Base-by-base conservation (phyloP, 30 jellyfish, hydroid and myxozoan genomes). In the Morbakka virulenta region DNA sequence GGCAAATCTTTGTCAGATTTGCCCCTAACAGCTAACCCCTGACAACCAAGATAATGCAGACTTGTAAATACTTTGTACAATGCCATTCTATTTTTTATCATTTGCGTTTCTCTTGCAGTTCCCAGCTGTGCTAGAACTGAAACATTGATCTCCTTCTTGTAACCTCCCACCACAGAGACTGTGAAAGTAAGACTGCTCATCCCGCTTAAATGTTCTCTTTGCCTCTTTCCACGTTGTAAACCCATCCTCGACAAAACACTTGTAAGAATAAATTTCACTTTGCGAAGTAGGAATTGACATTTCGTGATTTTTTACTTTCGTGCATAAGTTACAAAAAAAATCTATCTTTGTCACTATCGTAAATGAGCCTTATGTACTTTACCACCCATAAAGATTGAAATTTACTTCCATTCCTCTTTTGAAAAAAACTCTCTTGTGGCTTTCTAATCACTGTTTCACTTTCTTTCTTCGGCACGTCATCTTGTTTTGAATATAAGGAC, bases 21-120 rank as follows among this genome's bases (percentile, higher is more conserved):
- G 72, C 63, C 75, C 50, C 76, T 64, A 14, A 64, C 22, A 72
- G 83, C 83, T 72, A 30, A 65, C 83, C 83, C 83, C 50, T 72
- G 77, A 28, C 77, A 64, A 14, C 77, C 77, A 64, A 64, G 77
- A 64, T 64, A 64, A 24, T 64, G 77, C 77, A 64, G 28, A 64
- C 77, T 22, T 28, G 77, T 28, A 28, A 28, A 64, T 12, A 64
- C 28, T 64, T 22, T 64, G 32, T 64, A 64, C 64, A 30, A 17
- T 41, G 67, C 79, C 62, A 32, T 67, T 67, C 79, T 67, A 50
- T 67, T 67, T 67, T 67, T 67, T 34, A 67, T 41, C 79, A 29
- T 20, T 67, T 67, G 79, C 79, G 21, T 64, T 34, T 34, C 72
- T 67, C 25, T 67, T 67, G 24, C 79, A 32, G 79, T 25, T 25